phyloP scores from a whole-genome alignment of 2,797 vertebrate genomes.

The Acipenser transmontanus region DNA sequence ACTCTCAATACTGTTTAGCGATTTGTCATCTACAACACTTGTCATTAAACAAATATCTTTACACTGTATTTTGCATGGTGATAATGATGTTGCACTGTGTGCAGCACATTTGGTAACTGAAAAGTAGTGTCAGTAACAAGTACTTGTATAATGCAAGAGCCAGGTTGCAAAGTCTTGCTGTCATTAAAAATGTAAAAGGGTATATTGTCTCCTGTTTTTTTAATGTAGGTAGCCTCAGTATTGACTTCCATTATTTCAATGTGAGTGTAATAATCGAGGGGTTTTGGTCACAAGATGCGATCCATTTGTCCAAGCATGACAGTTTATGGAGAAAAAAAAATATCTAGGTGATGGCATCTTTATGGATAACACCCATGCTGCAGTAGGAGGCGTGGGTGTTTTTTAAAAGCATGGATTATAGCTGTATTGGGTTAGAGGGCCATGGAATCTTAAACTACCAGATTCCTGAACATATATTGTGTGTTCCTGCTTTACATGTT shows the following conservation, averaged over 20 bases:
- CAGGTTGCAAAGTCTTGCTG: slow-evolving; percentile 7
- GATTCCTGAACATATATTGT: too few relatives aligned
- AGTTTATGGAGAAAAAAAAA: background rate
- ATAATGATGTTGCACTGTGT: background rate
- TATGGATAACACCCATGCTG: background rate
- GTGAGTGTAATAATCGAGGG: background rate
- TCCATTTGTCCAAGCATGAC: slow-evolving; percentile 16
- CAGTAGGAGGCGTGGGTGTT: too few relatives aligned
- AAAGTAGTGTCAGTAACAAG: slow-evolving; percentile 18
- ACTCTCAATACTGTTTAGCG: too few relatives aligned
- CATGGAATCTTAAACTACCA: too few relatives aligned
- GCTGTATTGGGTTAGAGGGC: too few relatives aligned
- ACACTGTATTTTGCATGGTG: background rate
- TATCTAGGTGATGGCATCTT: background rate
- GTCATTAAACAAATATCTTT: background rate
- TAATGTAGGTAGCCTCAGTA: too few relatives aligned
- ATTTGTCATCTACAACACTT: background rate
- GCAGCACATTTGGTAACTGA: background rate
- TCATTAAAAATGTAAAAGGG: slow-evolving; percentile 43
- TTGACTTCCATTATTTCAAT: too few relatives aligned
- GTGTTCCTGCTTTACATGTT: too few relatives aligned
- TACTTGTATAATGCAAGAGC: slow-evolving; percentile 34
- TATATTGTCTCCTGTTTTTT: too few relatives aligned
- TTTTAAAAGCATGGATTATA: too few relatives aligned
- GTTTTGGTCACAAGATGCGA: slow-evolving; percentile 1